These are phyloP conservation scores for Hippasteria phrygiana DNA, from an alignment of 53 echinoderm and acorn worm genomes.

Conservation along the genomic window DNA sequence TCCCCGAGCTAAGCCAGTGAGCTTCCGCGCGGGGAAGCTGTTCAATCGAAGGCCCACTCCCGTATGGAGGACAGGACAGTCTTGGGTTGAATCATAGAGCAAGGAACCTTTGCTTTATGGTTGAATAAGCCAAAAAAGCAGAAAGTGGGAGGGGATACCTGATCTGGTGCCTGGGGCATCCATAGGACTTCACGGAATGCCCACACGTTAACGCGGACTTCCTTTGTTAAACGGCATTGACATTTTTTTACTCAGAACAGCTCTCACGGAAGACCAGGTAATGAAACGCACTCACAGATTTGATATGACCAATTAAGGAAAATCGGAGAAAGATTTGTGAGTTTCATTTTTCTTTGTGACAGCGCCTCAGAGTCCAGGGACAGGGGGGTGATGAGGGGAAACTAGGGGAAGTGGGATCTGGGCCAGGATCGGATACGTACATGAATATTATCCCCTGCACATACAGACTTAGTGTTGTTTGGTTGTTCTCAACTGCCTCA, in stretches of 20 bases:
- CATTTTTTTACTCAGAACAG: neutral
- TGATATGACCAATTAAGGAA: neutral
- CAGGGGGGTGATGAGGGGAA: neutral
- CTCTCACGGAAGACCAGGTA: neutral
- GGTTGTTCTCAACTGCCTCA: no score
- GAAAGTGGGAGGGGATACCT: neutral
- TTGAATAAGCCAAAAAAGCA: neutral
- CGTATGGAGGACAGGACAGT: constrained; percentile 24
- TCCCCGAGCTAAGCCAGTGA: constrained; percentile 37
- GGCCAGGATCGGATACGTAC: no score
- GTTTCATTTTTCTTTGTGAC: neutral
- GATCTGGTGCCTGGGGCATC: neutral
- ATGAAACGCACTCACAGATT: neutral
- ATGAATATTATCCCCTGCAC: no score
- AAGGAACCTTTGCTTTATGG: no score
- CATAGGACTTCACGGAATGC: neutral
- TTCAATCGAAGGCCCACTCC: constrained; percentile 39
- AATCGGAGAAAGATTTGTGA: neutral
- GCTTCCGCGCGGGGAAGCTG: constrained; percentile 47
- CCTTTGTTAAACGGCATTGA: neutral
- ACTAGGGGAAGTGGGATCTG: neutral
- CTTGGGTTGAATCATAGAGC: neutral
- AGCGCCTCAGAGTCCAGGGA: neutral
- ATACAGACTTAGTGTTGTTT: no score
- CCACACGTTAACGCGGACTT: neutral